Percentiles rank a stretch among this genome's conserved stretches.
Evolutionary conservation across 53 echinoderm and acorn worm species (phyloP).

Genomic region (Actinopyga echinites): DNA sequence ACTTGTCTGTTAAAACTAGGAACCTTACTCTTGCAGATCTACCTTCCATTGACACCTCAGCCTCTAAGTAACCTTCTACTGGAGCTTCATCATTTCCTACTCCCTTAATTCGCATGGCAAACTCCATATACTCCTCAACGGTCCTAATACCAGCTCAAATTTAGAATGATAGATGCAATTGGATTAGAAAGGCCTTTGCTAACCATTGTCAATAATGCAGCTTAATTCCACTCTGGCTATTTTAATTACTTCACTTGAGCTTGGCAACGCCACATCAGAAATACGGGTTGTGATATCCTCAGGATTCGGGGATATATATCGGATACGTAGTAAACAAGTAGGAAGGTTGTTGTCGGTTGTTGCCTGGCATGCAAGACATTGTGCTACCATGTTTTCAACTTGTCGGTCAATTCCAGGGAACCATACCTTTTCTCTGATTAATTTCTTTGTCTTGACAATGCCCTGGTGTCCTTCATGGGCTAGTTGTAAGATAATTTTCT

Average conservation of each 20-base stretch:
- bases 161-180: constrained; percentile 38
- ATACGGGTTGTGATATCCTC: background rate
- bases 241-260: constrained; percentile 32
- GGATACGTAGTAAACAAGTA: no score
- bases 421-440: no score
- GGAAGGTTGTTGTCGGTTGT: background rate
- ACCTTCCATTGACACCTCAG: constrained; percentile 15
- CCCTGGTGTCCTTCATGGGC: no score
- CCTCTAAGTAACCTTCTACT: constrained; percentile 39
- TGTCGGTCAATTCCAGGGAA: no score
- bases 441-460: no score
- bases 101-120: constrained; percentile 34
- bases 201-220: constrained; percentile 57
- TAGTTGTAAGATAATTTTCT: no score
- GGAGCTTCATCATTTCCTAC: constrained; percentile 43
- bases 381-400: background rate
- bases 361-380: background rate
- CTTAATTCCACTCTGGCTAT: constrained; percentile 38
- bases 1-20: constrained; percentile 19
- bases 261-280: constrained; percentile 9
- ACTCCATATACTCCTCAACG: background rate
- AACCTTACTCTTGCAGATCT: constrained; percentile 32
- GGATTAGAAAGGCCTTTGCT: constrained; percentile 9
- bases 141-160: constrained; percentile 25
- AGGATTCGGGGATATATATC: no score